Conservation (phyloP, 2,888 invertebrate species). For the Pammene aurita region DNA sequence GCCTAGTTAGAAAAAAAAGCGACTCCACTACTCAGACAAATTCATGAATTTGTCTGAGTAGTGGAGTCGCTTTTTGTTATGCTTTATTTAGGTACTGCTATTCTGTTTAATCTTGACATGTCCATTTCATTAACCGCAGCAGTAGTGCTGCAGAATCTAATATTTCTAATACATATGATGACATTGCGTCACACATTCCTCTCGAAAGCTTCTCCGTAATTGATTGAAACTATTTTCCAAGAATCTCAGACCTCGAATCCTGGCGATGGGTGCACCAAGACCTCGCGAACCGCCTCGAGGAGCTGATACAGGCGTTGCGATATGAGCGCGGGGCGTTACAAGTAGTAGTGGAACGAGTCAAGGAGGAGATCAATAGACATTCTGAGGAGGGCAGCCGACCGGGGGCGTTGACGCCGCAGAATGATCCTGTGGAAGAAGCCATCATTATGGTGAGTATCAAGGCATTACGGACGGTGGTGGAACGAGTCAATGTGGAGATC, state of each 20-base stretch:
- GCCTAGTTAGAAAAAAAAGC: no score
- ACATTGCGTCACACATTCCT: no score
- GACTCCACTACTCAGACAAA: no score
- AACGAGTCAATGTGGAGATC: constrained; percentile 64
- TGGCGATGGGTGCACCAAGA: constrained; percentile 77
- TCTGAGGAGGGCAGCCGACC: constrained; percentile 59
- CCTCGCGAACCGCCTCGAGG: constrained; percentile 64
- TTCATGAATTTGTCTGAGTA: no score
- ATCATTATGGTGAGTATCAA: constrained; percentile 59
- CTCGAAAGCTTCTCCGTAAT: no score
- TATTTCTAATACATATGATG: no score
- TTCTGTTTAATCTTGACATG: no score
- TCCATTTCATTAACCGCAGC: no score
- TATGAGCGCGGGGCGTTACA: constrained; percentile 68
- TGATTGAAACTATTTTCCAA: constrained; percentile 42
- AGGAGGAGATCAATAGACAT: constrained; percentile 59
- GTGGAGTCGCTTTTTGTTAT: no score
- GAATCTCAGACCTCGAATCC: constrained; percentile 72
- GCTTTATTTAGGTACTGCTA: no score
- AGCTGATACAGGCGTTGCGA: constrained; percentile 57
- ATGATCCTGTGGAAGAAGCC: constrained; percentile 67
- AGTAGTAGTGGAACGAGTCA: constrained; percentile 64
- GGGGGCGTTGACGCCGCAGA: constrained; percentile 61
- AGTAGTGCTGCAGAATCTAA: no score
- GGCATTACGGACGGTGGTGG: constrained; percentile 52